Evolutionary conservation across 2,797 vertebrate species (phyloP).

Genomic region (Arctocebus calabarensis): DNA sequence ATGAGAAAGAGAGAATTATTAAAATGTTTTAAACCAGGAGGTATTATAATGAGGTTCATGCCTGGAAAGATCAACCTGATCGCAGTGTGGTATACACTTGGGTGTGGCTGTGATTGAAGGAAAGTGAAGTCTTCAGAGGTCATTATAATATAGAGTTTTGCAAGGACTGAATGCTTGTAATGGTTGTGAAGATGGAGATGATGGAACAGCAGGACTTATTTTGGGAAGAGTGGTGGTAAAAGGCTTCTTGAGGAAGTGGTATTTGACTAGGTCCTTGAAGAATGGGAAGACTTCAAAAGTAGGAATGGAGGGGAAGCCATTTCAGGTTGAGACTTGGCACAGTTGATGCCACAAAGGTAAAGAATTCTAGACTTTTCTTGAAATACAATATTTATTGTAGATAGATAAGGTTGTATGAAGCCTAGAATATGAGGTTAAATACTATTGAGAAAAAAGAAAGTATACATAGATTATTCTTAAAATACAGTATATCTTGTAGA

Average conservation of each 20-base stretch:
- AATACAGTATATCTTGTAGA: background rate
- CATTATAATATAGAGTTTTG: background rate
- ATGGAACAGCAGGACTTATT: background rate
- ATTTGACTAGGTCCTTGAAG: slow-evolving; percentile 43
- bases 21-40: background rate
- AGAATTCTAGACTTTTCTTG: slow-evolving; percentile 2
- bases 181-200: background rate
- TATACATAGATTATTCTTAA: background rate
- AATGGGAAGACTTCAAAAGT: slow-evolving; percentile 8
- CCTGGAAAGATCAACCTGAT: slow-evolving; percentile 10
- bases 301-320: background rate
- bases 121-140: background rate
- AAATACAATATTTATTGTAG: background rate
- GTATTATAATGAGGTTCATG: background rate
- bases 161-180: slow-evolving; percentile 4
- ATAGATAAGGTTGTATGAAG: background rate
- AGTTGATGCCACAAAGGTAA: background rate
- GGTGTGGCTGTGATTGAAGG: background rate
- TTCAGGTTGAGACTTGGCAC: background rate
- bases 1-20: slow-evolving; percentile 18
- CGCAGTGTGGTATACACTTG: background rate
- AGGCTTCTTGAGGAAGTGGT: background rate
- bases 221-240: background rate
- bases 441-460: slow-evolving; percentile 1
- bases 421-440: background rate